phyloP scores from a whole-genome alignment of 1,140 invertebrate species.

The Bombyx mandarina region DNA sequence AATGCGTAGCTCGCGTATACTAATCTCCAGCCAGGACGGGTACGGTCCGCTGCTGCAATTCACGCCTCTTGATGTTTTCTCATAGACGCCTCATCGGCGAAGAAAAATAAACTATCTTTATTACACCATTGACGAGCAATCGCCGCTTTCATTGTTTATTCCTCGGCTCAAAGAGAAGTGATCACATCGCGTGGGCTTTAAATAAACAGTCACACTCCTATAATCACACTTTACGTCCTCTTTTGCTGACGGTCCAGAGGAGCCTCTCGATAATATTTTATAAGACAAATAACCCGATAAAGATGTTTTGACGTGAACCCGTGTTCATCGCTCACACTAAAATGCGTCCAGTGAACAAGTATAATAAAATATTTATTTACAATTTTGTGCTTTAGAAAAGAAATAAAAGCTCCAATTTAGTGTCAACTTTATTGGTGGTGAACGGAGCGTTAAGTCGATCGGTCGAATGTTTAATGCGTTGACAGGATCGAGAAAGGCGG shows the following conservation, averaged over 20 bases:
- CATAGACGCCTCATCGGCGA: constrained; percentile 42
- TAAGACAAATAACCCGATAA: constrained; percentile 72
- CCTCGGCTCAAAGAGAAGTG: constrained; percentile 50
- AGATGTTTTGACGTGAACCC: constrained; percentile 71
- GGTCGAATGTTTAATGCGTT: constrained; percentile 48
- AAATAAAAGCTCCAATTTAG: constrained; percentile 62
- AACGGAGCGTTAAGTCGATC: constrained; percentile 60
- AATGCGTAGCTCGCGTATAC: constrained; percentile 35
- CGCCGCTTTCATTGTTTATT: constrained; percentile 66
- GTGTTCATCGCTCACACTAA: constrained; percentile 69
- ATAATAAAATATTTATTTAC: constrained; percentile 68
- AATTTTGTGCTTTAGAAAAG: constrained; percentile 55
- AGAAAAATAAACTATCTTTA: constrained; percentile 63
- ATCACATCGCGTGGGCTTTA: constrained; percentile 63
- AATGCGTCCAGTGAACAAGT: constrained; percentile 64
- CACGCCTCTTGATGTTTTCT: constrained; percentile 37
- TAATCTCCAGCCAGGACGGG: constrained; percentile 31
- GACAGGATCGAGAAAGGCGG: constrained; percentile 56
- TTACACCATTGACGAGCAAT: constrained; percentile 59
- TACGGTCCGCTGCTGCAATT: constrained; percentile 47
- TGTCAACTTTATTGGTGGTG: constrained; percentile 66
- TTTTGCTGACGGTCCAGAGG: constrained; percentile 66
- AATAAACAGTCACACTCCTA: constrained; percentile 64
- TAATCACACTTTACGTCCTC: constrained; percentile 57
- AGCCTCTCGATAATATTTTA: constrained; percentile 71